Evolutionary conservation across 2,113 vertebrate species (phyloP), one percentile per base, ranked within the genome.

Genomic region (Kryptolebias marmoratus): DNA sequence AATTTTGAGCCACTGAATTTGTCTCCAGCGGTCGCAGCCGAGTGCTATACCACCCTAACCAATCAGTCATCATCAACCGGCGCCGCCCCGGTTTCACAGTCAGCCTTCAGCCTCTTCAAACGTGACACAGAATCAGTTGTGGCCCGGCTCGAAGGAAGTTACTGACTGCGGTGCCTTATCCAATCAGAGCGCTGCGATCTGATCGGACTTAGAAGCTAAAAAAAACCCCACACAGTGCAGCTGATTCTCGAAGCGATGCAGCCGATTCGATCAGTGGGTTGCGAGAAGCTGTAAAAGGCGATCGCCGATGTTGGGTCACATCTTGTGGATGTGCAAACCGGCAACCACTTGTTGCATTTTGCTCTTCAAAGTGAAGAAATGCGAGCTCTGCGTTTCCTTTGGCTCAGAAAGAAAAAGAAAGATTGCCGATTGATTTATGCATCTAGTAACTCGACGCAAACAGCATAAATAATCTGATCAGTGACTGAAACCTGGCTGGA

Each of bases 351-450:
- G 15, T 14, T 30, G 14, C 54, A 7, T 56, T 14, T 56, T 2
- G 22, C 31, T 56, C 28, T 56, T 27, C 31, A 31, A 6, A 13
- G 11, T 31, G 54, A 12, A 14, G 28, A 31, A 28, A 31, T 31
- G 53, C 30, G 28, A 13, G 13, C 53, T 42, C 39, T 42, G 39
- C 5, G 39, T 42, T 42, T 42, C 9, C 8, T 1, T 42, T 42
- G 8, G 39, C 39, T 42, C 7, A 55, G 0, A 28, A 28, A 55
- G 11, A 57, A 56, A 47, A 57, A 11, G 8, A 0, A 0, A 22
- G 45, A 57, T 57, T 68, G 28, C 44, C 42, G n/a, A 42, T 56
- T 57, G 42, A 47, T 68, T 15, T n/a, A 44, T 48, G 31, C 28
- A 11, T 10, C 15, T 11, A 57, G n/a, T 56, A 48, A 47, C 16